These are phyloP conservation scores for Muntiacus reevesi DNA, from an alignment of 2,113 vertebrate species.

Conservation along the genomic window DNA sequence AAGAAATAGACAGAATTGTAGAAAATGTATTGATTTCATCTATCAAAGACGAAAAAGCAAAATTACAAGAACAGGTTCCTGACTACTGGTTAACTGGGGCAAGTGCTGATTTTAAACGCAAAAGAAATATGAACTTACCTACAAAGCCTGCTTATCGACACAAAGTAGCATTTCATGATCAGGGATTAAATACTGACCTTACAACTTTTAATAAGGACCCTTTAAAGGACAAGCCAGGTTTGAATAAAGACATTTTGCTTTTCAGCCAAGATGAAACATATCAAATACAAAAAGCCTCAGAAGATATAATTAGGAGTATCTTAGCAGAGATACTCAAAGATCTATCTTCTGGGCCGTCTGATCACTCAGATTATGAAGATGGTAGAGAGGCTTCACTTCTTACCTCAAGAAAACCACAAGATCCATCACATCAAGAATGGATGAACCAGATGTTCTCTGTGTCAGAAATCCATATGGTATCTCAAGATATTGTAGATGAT, in stretches of 20 bases:
- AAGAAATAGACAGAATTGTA: slow-evolving; percentile 37
- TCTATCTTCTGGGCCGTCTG: not conserved
- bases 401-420: not conserved
- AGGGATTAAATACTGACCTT: not conserved
- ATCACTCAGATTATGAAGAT: not conserved
- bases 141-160: not conserved
- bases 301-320: slow-evolving; percentile 23
- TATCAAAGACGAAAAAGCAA: not conserved
- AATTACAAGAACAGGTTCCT: not conserved
- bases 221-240: not conserved
- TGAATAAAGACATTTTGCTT: not conserved
- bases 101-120: not conserved
- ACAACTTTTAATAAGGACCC: not conserved
- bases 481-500: slow-evolving; percentile 21
- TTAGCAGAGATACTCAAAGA: slow-evolving; percentile 40
- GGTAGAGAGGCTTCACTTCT: not conserved
- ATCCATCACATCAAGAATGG: not conserved
- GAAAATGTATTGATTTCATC: not conserved
- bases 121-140: not conserved
- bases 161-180: not conserved
- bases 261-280: slow-evolving; percentile 21
- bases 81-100: not conserved
- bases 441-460: not conserved
- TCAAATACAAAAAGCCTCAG: slow-evolving; percentile 40
- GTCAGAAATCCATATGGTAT: slow-evolving; percentile 10